A percentile compares a stretch with the other conserved stretches of the same genome.
Conservation (phyloP, 1,140 invertebrate genomes). For the Parapsyche elsis region DNA sequence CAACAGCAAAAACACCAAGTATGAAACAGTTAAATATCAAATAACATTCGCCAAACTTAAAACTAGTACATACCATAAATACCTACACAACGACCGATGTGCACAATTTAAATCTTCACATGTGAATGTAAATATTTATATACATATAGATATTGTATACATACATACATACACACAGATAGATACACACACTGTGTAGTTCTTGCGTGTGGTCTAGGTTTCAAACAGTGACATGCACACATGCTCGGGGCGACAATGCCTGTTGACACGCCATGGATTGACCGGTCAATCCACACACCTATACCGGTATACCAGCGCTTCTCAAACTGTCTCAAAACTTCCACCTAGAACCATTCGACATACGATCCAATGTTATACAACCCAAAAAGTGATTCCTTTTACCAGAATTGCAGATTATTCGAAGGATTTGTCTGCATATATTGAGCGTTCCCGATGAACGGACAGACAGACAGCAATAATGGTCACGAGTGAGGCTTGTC, state of each 20-base stretch:
- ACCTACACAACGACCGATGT: not conserved
- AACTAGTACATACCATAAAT: not conserved
- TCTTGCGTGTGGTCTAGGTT: slow-evolving; percentile 31
- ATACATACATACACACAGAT: not conserved
- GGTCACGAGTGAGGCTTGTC: too few relatives aligned
- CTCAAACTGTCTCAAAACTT: not conserved
- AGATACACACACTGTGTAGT: not conserved
- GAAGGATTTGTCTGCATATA: too few relatives aligned
- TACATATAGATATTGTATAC: not conserved
- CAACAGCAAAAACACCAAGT: too few relatives aligned
- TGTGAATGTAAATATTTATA: slow-evolving; percentile 9
- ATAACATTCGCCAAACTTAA: too few relatives aligned
- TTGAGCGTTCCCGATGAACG: too few relatives aligned
- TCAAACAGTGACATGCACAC: slow-evolving; percentile 33
- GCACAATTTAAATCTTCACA: not conserved
- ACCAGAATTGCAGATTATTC: too few relatives aligned
- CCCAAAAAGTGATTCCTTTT: too few relatives aligned
- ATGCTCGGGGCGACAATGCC: slow-evolving; percentile 32
- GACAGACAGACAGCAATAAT: too few relatives aligned
- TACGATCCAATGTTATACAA: too few relatives aligned
- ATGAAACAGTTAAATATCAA: not conserved
- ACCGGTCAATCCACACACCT: slow-evolving; percentile 39
- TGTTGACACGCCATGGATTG: slow-evolving; percentile 42
- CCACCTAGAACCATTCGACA: too few relatives aligned
- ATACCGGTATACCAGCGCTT: slow-evolving; percentile 11